Conservation (phyloP, 64 coral and sea anemone species). For the Exaiptasia diaphana region DNA sequence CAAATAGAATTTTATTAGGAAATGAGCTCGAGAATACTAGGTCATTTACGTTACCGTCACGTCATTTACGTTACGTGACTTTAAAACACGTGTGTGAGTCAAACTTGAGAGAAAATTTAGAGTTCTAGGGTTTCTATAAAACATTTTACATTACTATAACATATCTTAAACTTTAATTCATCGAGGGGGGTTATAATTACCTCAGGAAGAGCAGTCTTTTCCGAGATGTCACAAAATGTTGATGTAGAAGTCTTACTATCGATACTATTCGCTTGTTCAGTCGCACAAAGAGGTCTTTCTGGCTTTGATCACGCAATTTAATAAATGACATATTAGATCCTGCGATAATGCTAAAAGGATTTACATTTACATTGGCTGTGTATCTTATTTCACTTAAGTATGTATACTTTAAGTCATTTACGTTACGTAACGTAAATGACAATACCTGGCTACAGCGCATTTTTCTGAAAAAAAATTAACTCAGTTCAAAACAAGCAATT, state of each 20-base stretch:
- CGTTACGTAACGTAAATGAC: too few species aligned
- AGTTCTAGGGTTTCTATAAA: neutral
- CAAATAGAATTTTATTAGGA: neutral
- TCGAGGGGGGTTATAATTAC: constrained; percentile 5
- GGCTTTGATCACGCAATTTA: constrained; percentile 9
- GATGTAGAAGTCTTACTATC: neutral
- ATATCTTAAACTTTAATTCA: constrained; percentile 22
- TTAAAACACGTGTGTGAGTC: constrained; percentile 11
- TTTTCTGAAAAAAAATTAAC: too few species aligned
- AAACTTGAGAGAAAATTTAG: neutral
- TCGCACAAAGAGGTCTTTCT: constrained; percentile 12
- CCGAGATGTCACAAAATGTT: constrained; percentile 8
- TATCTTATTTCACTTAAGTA: constrained; percentile 22
- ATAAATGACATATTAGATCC: constrained; percentile 7
- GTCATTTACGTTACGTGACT: constrained; percentile 21
- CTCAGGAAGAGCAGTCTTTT: constrained; percentile 9
- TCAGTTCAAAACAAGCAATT: too few species aligned
- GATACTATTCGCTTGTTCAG: constrained; percentile 17
- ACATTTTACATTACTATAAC: neutral
- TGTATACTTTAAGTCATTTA: neutral
- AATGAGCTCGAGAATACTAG: neutral
- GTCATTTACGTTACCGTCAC: neutral
- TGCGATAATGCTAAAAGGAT: too few species aligned
- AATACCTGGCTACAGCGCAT: too few species aligned
- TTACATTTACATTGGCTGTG: constrained; percentile 3